Evolutionary conservation across 2,888 invertebrate genomes (phyloP), one percentile per base, ranked within the genome.

Genomic region (Stenodema calcarata): DNA sequence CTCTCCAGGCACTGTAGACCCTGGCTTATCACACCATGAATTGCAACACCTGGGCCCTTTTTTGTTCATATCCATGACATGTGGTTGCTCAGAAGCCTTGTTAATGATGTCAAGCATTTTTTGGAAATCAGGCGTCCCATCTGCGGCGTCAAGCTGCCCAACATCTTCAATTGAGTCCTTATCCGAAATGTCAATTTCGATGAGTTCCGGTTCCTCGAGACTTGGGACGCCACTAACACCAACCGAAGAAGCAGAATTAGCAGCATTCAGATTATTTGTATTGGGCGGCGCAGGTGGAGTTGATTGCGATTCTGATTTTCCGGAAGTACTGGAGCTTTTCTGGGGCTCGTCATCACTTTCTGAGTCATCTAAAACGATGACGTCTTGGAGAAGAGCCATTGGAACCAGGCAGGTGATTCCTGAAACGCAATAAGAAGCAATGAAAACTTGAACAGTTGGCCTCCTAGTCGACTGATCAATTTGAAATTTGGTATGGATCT

Each of bases 1-100:
- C 11, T 80, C 54, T 54, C 27, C 80, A 28, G 80, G 80, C 1
- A 47, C n/a, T 16, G 30, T 16, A 6, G 80, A 30, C 7, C 54
- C 80, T 14, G 50, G 80, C 16, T 28, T 30, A 50, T 16, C n/a
- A 35, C 80, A 80, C 80, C 80, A 80, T 0, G 50, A 54, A 16
- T 80, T 80, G 80, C 80, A 80, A 54, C 80, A 80, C 0, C 28
- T 30, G 1, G 80, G 80, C 1, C 54, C 80, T 14, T 35, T 47
- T 16, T 28, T 42, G 27, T 80, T 80, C 9, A 16, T 35, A 16
- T 14, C 7, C 16, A 44, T 12, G 12, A 23, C 42, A 23, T 14
- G 27, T 9, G 44, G 41, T 18, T 9, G 12, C 23, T 73, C 73
- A 35, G 73, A n/a, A 35, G 73, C 73, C 7, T 73, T 73, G 30